phyloP scores from a whole-genome alignment of 2,797 vertebrate species.

The Kryptopterus vitreolus region DNA sequence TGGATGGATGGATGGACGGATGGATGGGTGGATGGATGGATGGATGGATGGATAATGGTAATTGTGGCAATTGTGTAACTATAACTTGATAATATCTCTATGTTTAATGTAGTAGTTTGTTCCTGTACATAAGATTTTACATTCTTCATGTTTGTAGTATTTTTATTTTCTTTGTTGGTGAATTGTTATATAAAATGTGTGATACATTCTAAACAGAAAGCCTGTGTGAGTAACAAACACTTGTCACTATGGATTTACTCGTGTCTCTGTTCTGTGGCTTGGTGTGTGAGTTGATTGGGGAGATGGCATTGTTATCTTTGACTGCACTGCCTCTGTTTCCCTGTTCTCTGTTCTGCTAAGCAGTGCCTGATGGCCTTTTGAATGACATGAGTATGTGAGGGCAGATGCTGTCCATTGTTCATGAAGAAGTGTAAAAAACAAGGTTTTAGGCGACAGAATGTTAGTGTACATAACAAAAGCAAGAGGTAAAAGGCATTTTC shows the following conservation, averaged over 20 bases:
- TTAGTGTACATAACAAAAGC: constrained; percentile 17
- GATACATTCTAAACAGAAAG: not conserved
- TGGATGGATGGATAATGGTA: too few species aligned
- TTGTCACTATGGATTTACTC: not conserved
- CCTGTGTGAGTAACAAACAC: not conserved
- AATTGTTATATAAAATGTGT: not conserved
- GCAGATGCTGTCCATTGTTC: constrained; percentile 40
- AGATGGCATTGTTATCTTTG: constrained; percentile 33
- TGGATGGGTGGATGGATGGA: too few species aligned
- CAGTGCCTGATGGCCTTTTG: constrained; percentile 38
- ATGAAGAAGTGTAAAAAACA: constrained; percentile 26
- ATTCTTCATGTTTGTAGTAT: not conserved
- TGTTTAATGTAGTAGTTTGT: too few species aligned
- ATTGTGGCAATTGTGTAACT: too few species aligned
- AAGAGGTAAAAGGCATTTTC: constrained; percentile 30
- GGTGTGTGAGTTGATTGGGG: constrained; percentile 13
- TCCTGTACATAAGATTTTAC: not conserved
- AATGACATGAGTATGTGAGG: constrained; percentile 35
- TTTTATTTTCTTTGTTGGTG: not conserved
- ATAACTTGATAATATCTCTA: too few species aligned
- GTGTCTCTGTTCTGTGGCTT: not conserved
- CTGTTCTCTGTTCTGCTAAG: constrained; percentile 25
- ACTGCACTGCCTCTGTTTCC: constrained; percentile 8
- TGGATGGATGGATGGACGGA: too few species aligned
- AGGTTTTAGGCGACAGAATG: constrained; percentile 15